Conservation (phyloP, 2,888 invertebrate species). For the Drosophila suboccidentalis region DNA sequence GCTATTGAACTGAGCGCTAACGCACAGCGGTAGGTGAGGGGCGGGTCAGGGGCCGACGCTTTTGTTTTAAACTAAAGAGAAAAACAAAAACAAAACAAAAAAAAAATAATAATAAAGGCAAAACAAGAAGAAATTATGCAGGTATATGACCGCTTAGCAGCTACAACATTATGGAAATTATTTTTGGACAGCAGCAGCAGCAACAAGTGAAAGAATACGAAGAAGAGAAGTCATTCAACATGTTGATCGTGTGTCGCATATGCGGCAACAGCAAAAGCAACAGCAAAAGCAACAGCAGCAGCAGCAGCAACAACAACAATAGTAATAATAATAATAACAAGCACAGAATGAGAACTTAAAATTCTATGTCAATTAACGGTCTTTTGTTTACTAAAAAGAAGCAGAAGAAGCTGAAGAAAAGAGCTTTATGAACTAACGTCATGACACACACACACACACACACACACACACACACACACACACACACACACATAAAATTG, state of each 20-base stretch:
- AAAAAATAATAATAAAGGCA: background rate
- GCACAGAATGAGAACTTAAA: conserved; percentile 51
- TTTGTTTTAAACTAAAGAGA: conserved; percentile 64
- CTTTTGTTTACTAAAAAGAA: conserved; percentile 72
- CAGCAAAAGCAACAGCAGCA: too few relatives aligned
- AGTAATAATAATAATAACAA: conserved; percentile 12
- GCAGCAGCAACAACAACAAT: conserved; percentile 26
- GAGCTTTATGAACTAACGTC: conserved; percentile 19
- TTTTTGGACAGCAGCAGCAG: conserved; percentile 26
- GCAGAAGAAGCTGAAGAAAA: conserved; percentile 12
- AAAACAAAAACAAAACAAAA: background rate
- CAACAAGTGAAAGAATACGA: conserved; percentile 2
- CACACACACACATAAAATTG: conserved; percentile 29
- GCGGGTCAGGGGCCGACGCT: conserved; percentile 39
- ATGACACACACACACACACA: conserved; percentile 18
- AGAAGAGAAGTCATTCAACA: conserved; percentile 42
- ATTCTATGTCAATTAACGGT: conserved; percentile 83
- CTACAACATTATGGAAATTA: conserved; percentile 69
- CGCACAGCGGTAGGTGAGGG: conserved; percentile 25
- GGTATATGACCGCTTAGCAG: conserved; percentile 62
- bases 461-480: conserved; percentile 20
- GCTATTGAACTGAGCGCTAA: conserved; percentile 66
- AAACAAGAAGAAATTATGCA: conserved; percentile 57
- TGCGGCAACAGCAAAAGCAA: conserved; percentile 13
- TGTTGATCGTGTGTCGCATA: conserved; percentile 57